These are phyloP conservation scores for Drymodes brunneopygia DNA, from an alignment of 2,113 vertebrate species.

Conservation along the genomic window DNA sequence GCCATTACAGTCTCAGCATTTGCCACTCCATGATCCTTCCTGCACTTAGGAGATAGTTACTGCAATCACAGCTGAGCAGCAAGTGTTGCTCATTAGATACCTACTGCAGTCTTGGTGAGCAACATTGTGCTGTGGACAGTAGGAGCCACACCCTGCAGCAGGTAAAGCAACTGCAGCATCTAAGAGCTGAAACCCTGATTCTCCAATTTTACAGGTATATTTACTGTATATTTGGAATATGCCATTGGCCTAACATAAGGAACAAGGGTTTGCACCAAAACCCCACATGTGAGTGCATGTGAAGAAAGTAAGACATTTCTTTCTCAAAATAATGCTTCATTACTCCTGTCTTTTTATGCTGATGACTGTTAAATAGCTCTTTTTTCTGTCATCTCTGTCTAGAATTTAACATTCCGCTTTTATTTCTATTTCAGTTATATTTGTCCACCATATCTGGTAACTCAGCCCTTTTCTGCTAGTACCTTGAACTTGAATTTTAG, in stretches of 20 bases:
- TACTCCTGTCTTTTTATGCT: not conserved
- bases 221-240: not conserved
- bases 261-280: not conserved
- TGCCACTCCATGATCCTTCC: not conserved
- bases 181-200: not conserved
- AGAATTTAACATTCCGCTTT: not conserved
- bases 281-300: not conserved
- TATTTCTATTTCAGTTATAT: not conserved
- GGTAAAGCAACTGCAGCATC: not conserved
- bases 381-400: not conserved
- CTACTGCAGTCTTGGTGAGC: not conserved
- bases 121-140: not conserved
- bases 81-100: not conserved
- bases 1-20: not conserved
- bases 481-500: not conserved
- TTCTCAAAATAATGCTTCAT: not conserved
- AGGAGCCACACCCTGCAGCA: not conserved
- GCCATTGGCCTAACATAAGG: not conserved
- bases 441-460: not conserved
- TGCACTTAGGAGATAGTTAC: not conserved
- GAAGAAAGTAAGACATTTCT: not conserved
- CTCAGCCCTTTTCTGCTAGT: not conserved
- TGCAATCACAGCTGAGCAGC: not conserved
- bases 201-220: not conserved
- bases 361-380: not conserved